Conservation (phyloP, 2,797 vertebrate genomes). For the Liasis olivaceus region DNA sequence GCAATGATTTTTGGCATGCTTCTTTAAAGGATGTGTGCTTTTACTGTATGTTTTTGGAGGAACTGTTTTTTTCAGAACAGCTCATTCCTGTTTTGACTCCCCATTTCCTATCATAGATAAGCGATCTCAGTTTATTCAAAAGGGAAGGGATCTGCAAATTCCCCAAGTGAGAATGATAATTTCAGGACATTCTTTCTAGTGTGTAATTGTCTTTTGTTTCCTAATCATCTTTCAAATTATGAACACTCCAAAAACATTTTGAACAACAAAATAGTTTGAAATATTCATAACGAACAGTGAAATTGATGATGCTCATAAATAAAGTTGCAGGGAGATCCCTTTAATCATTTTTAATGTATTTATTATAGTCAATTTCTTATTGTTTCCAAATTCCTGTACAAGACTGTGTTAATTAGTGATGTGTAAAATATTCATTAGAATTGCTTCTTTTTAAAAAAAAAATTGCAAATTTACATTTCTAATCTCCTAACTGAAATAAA, state of each 20-base stretch:
- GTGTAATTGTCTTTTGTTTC: conserved; percentile 62
- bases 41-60: background rate
- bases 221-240: conserved; percentile 81
- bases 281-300: conserved; percentile 80
- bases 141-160: conserved; percentile 74
- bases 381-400: conserved; percentile 81
- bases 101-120: background rate
- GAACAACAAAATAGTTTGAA: conserved; percentile 78
- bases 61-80: background rate
- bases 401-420: conserved; percentile 83
- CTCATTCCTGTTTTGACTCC: background rate
- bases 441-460: conserved; percentile 75
- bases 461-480: conserved; percentile 82
- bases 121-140: background rate
- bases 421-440: conserved; percentile 84
- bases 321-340: conserved; percentile 81
- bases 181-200: conserved; percentile 73
- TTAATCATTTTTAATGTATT: conserved; percentile 87
- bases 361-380: conserved; percentile 81
- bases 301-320: conserved; percentile 79
- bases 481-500: conserved; percentile 80
- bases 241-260: conserved; percentile 72
- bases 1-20: background rate
- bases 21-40: background rate
- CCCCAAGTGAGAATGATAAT: conserved; percentile 73